These are phyloP conservation scores for Watsonalla binaria DNA, from an alignment of 2,888 invertebrate species.

Conservation along the genomic window DNA sequence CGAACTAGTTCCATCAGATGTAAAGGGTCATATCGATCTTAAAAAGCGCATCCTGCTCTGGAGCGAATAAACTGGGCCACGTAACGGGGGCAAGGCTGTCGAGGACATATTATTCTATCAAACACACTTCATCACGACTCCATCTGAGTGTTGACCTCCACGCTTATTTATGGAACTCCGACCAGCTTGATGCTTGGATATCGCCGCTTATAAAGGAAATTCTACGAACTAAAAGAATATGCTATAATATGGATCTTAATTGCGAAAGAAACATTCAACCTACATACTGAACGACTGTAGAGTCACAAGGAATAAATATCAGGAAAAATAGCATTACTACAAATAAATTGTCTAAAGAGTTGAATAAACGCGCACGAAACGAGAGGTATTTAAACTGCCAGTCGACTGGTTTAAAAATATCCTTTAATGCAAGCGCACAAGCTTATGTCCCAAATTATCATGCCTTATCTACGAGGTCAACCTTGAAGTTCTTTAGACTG, in stretches of 20 bases:
- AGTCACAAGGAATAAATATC: too few relatives aligned
- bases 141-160: constrained; percentile 44
- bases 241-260: too few relatives aligned
- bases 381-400: constrained; percentile 1
- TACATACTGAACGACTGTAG: too few relatives aligned
- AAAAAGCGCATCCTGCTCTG: constrained; percentile 64
- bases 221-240: too few relatives aligned
- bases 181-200: constrained; percentile 17
- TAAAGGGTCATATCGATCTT: constrained; percentile 13
- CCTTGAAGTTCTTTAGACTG: constrained; percentile 65
- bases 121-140: constrained; percentile 38
- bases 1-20: not conserved
- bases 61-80: constrained; percentile 52
- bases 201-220: not conserved
- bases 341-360: too few relatives aligned
- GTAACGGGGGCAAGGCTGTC: constrained; percentile 66
- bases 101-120: constrained; percentile 74
- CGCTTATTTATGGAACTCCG: constrained; percentile 32
- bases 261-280: too few relatives aligned
- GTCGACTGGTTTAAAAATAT: constrained; percentile 31
- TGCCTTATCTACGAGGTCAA: constrained; percentile 69
- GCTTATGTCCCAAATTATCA: constrained; percentile 66
- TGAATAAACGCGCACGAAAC: not conserved
- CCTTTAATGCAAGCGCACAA: constrained; percentile 41
- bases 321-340: too few relatives aligned